These are phyloP conservation scores for Cerastis leucographa DNA, from an alignment of 2,888 invertebrate species.

Conservation along the genomic window DNA sequence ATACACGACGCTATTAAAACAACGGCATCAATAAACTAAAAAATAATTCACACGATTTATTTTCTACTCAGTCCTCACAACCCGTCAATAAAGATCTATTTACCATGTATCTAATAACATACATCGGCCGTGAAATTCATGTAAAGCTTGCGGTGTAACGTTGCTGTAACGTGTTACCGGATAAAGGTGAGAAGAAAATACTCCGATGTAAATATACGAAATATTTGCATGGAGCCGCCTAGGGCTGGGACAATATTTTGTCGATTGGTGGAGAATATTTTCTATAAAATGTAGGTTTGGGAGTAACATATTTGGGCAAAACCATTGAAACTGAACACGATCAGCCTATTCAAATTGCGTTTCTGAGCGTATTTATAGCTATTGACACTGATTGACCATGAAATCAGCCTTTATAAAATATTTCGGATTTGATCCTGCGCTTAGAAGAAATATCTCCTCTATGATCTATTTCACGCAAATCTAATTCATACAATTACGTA, in stretches of 20 bases:
- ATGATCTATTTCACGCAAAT: neutral
- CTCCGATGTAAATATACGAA: constrained; percentile 65
- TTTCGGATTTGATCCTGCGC: neutral
- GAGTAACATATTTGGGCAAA: neutral
- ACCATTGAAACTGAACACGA: neutral
- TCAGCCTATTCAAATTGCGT: neutral
- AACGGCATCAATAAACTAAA: constrained; percentile 12
- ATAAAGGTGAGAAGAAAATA: constrained; percentile 72
- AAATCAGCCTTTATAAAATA: neutral
- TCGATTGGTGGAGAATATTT: constrained; percentile 32
- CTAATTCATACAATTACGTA: neutral
- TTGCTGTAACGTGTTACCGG: constrained; percentile 71
- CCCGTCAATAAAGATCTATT: constrained; percentile 47
- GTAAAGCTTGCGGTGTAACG: constrained; percentile 70
- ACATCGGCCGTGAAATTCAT: constrained; percentile 72
- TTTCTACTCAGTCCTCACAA: constrained; percentile 26
- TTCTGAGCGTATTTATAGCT: neutral
- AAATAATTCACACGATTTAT: constrained; percentile 21
- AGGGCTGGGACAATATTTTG: constrained; percentile 46
- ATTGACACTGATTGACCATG: neutral
- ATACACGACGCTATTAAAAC: neutral
- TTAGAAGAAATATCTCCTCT: neutral
- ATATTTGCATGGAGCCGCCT: constrained; percentile 65
- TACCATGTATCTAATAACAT: constrained; percentile 54
- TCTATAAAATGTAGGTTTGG: constrained; percentile 1